Evolutionary conservation across 2,113 vertebrate genomes (phyloP), one percentile per base, ranked within the genome.

Genomic region (Tichodroma muraria): DNA sequence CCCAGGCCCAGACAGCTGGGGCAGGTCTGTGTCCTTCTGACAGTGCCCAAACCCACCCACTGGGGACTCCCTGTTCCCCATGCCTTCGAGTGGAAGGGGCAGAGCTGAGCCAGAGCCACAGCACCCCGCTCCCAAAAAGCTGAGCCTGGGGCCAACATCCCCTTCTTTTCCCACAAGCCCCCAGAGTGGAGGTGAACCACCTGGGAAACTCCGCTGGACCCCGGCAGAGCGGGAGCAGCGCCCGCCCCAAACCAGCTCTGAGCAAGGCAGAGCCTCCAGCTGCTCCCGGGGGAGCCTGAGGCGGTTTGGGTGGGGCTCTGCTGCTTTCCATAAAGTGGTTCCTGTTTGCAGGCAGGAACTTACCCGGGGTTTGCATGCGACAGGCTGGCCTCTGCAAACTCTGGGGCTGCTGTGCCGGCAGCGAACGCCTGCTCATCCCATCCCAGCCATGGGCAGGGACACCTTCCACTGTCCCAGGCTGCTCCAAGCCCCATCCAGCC

Each of bases 251-350:
- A 35, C 1, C 35, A 24, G 84, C 57, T 8, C 42, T 2, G 52
- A 57, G 92, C 59, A 6, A 6, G 69, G 73, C 63, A 28, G 73
- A 40, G 13, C 68, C 44, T 70, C 20, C n/a, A 5, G 52, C 91
- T 42, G 40, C 50, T 73, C 16, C 77, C 3, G 0, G 11, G 24
- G 56, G 0, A 35, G 38, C 19, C 80, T 19, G 3, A 69, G 61
- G 69, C 1, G 0, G 1, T 37, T 38, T 89, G 87, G 89, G 94
- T 89, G 79, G 70, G 75, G 93, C 50, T 80, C 33, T 72, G 78
- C 93, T 96, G 84, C 84, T 94, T 97, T 95, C 89, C 93, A 93
- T 85, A 82, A 45, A 15, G 81, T 57, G 84, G 53, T 94, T 96
- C 90, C 93, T 91, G 66, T 76, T 90, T 37, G 91, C 93, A 92